Evolutionary conservation across 2,888 invertebrate genomes (phyloP), one percentile per base, ranked within the genome.

Genomic region (Conomelus anceps): DNA sequence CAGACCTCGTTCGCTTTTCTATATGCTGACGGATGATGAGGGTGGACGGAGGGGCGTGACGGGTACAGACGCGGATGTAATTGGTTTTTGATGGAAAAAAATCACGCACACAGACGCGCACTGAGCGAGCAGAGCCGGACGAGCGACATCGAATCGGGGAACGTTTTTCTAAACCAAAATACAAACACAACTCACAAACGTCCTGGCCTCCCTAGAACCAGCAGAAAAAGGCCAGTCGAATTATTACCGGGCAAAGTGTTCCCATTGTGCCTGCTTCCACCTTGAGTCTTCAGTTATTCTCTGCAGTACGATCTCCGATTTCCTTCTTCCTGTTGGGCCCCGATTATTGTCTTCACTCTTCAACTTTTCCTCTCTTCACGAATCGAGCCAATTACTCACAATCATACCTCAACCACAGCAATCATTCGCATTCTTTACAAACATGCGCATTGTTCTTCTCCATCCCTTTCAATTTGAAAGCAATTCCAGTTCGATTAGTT

Each of bases 61-160:
- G 63, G 63, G 63, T 63, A 63, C 34, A 34, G 63, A n/a, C 63
- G 63, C 29, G 90, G 90, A 90, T 90, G 90, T 90, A 90, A 90
- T 90, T 90, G 90, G 90, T 90, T 90, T 90, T 90, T 90, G 90
- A 90, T 63, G 63, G 63, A n/a, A 63, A 63, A 41, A 88, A 90
- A 90, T 89, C 90, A 88, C 84, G 22, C 29, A 88, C 85, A 88
- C 23, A 87, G 22, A 87, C 86, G 34, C 87, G 84, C 88, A 87
- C 88, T n/a, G n/a, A 86, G 24, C 23, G 22, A 86, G 87, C 87
- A 63, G n/a, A n/a, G 63, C 63, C 26, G 86, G 86, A 86, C 86
- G 86, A 23, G 24, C 24, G 29, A 20, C 24, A 23, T 26, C 29
- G 22, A 84, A 84, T 84, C n/a, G n/a, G n/a, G 22, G 84, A 86